Percentiles rank a stretch among this genome's conserved stretches.
These are phyloP conservation scores for Corythornis leucogaster DNA, from an alignment of 2,797 vertebrate species.

Conservation along the genomic window DNA sequence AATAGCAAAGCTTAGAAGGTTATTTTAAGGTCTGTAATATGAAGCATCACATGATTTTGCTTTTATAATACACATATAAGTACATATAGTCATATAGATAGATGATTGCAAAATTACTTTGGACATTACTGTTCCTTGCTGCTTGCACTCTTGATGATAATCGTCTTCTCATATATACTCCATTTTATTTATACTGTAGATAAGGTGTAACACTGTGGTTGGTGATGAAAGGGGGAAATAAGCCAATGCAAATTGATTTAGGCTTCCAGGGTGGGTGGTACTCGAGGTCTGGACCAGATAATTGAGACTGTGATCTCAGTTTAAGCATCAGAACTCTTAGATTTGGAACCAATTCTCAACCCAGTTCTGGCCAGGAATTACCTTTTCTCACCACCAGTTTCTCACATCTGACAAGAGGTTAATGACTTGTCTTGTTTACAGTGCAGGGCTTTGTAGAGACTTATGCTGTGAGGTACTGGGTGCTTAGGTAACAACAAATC, in stretches of 20 bases:
- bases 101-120: not conserved
- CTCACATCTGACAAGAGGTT: not conserved
- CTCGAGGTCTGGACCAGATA: not conserved
- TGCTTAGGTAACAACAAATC: not conserved
- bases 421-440: not conserved
- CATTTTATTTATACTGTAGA: not conserved
- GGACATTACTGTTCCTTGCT: not conserved
- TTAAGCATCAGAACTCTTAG: not conserved
- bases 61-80: not conserved
- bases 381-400: not conserved
- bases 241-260: not conserved
- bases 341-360: not conserved
- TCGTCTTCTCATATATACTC: not conserved
- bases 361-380: not conserved
- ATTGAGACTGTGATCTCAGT: not conserved
- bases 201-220: not conserved
- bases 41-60: not conserved
- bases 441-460: not conserved
- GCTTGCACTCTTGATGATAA: not conserved
- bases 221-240: not conserved
- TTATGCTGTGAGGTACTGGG: not conserved
- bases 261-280: not conserved
- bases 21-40: not conserved
- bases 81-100: not conserved
- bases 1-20: not conserved